These are phyloP conservation scores for Argyra leucocephala DNA, from an alignment of 2,888 invertebrate genomes.

Conservation along the genomic window DNA sequence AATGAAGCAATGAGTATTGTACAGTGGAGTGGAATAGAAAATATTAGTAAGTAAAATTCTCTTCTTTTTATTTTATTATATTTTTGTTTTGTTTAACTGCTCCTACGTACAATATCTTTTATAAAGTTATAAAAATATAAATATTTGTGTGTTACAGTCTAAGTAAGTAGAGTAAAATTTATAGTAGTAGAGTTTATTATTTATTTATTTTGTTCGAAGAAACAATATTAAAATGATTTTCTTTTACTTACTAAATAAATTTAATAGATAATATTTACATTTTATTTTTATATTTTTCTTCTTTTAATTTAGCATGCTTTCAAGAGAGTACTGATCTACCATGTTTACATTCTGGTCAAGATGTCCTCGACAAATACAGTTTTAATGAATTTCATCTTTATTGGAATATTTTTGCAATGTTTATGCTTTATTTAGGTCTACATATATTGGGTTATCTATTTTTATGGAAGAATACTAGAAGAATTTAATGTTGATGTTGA, in stretches of 20 bases:
- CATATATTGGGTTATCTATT: conserved; percentile 61
- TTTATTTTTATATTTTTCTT: neutral
- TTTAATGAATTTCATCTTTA: conserved; percentile 56
- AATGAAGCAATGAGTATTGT: conserved; percentile 73
- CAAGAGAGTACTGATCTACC: conserved; percentile 52
- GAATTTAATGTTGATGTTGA: conserved; percentile 45
- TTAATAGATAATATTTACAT: neutral
- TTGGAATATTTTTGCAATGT: conserved; percentile 56
- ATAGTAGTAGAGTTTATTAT: too few relatives aligned
- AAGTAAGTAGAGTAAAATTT: too few relatives aligned
- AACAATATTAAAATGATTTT: conserved; percentile 11
- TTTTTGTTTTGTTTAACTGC: neutral
- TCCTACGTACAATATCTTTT: neutral
- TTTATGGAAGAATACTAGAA: conserved; percentile 53
- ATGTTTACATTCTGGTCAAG: conserved; percentile 60
- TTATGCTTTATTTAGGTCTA: conserved; percentile 56
- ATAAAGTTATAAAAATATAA: too few relatives aligned
- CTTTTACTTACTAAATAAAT: too few relatives aligned
- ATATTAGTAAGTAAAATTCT: conserved; percentile 35
- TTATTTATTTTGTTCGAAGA: conserved; percentile 14
- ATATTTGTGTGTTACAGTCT: too few relatives aligned
- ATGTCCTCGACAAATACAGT: conserved; percentile 64
- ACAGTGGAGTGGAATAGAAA: conserved; percentile 66
- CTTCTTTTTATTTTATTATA: neutral
- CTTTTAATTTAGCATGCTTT: conserved; percentile 51